Conservation (phyloP, 2,888 invertebrate species). For the Drosophila ezoana region DNA sequence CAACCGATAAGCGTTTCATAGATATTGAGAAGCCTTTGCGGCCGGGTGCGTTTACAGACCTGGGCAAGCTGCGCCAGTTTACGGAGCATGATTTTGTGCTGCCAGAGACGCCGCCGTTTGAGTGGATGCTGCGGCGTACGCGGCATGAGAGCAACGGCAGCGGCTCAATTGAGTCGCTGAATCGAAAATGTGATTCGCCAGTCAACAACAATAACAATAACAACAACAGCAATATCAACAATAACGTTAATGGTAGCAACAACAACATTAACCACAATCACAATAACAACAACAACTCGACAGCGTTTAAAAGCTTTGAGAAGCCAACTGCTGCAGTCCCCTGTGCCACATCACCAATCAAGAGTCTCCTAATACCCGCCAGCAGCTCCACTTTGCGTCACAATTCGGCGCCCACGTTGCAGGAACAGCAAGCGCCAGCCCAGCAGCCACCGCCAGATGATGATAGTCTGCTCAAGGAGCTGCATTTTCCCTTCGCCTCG, state of each 20-base stretch:
- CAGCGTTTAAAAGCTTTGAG: constrained; percentile 79
- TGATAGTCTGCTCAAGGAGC: constrained; percentile 84
- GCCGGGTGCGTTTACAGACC: constrained; percentile 91
- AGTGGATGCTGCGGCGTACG: constrained; percentile 85
- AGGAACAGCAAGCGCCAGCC: constrained; percentile 34
- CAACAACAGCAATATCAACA: constrained; percentile 58
- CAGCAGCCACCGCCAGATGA: constrained; percentile 77
- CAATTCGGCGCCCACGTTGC: constrained; percentile 51
- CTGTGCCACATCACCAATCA: constrained; percentile 76
- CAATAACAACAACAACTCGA: constrained; percentile 74
- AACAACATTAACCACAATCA: constrained; percentile 62
- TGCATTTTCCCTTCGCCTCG: constrained; percentile 85
- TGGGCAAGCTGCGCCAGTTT: constrained; percentile 87
- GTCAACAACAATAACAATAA: constrained; percentile 54
- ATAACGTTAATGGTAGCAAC: constrained; percentile 47
- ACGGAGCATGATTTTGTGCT: constrained; percentile 86
- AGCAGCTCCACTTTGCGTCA: constrained; percentile 52
- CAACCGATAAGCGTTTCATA: constrained; percentile 88
- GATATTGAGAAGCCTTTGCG: constrained; percentile 90
- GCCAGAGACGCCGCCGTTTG: constrained; percentile 89
- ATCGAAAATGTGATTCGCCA: constrained; percentile 74
- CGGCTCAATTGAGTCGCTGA: constrained; percentile 78
- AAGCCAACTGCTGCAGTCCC: constrained; percentile 48
- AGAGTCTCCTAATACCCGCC: constrained; percentile 80
- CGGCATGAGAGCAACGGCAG: constrained; percentile 75